These are phyloP conservation scores for Babyrousa celebensis DNA, from an alignment of 2,797 vertebrate species.

Conservation along the genomic window DNA sequence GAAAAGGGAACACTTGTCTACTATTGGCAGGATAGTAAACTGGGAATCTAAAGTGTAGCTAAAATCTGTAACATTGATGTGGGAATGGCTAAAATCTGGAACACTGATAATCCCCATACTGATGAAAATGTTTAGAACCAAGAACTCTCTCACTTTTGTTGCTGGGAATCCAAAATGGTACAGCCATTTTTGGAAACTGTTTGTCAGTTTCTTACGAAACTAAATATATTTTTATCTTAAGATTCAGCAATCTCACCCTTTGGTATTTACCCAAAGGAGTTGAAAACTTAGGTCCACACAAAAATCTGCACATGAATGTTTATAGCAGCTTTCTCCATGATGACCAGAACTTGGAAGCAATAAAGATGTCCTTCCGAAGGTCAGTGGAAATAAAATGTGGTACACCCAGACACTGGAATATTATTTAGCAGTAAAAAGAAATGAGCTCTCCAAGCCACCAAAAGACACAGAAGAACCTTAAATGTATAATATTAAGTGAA, in stretches of 20 bases:
- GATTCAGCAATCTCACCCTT: not conserved
- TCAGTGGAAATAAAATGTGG: not conserved
- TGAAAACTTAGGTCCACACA: not conserved
- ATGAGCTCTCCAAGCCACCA: no score
- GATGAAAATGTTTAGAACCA: no score
- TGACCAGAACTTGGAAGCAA: not conserved
- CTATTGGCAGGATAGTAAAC: not conserved
- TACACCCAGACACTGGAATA: not conserved
- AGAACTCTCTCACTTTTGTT: fast-evolving
- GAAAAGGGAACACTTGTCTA: not conserved
- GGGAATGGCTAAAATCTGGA: not conserved
- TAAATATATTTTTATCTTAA: not conserved
- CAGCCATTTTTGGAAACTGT: not conserved
- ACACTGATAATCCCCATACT: fast-evolving
- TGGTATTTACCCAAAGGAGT: not conserved
- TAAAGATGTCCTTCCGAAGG: not conserved
- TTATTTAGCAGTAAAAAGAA: not conserved
- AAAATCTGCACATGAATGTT: not conserved
- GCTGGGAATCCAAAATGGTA: not conserved
- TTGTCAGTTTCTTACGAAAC: not conserved
- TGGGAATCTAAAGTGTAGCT: not conserved
- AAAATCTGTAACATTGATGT: not conserved
- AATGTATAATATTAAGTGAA: not conserved
- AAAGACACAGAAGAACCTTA: not conserved
- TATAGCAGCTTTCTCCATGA: not conserved